Evolutionary conservation across 2,113 vertebrate genomes (phyloP).

Genomic region (Zeus faber): DNA sequence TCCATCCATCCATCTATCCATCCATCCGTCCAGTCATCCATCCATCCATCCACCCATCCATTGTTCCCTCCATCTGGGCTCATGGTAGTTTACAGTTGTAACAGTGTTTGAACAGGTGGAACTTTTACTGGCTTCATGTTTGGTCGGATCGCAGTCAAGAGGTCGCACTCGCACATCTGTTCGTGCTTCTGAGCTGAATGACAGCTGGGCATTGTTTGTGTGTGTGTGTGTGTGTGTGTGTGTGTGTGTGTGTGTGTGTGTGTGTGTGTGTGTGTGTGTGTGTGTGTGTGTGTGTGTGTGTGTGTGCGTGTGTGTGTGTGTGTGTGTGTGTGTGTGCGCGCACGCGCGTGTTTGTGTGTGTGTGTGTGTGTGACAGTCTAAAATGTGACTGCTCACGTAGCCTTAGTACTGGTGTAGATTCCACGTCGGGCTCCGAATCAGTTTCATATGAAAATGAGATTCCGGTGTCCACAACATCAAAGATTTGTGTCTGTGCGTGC

Average conservation of each 20-base stretch:
- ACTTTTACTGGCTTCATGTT: conserved; percentile 18
- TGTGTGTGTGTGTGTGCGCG: background rate
- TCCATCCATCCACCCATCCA: too few species aligned
- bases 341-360: conserved; percentile 4
- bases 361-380: conserved; percentile 6
- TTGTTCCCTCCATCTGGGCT: too few species aligned
- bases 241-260: conserved; percentile 2
- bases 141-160: conserved; percentile 36
- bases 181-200: conserved; percentile 27
- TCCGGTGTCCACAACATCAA: conserved; percentile 22
- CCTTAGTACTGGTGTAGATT: too few species aligned
- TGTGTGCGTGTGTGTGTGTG: background rate
- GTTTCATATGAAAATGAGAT: conserved; percentile 58
- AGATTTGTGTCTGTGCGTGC: too few species aligned
- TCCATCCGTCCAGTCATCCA: too few species aligned
- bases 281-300: conserved; percentile 1
- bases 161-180: conserved; percentile 22
- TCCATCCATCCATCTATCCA: too few species aligned
- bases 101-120: conserved; percentile 42
- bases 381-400: conserved; percentile 19
- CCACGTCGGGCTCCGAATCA: conserved; percentile 57
- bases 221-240: conserved; percentile 1
- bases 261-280: conserved; percentile 8
- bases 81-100: too few species aligned
- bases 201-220: conserved; percentile 4